These are phyloP conservation scores for Brienomyrus brachyistius DNA, from an alignment of 2,113 vertebrate species.

Conservation along the genomic window DNA sequence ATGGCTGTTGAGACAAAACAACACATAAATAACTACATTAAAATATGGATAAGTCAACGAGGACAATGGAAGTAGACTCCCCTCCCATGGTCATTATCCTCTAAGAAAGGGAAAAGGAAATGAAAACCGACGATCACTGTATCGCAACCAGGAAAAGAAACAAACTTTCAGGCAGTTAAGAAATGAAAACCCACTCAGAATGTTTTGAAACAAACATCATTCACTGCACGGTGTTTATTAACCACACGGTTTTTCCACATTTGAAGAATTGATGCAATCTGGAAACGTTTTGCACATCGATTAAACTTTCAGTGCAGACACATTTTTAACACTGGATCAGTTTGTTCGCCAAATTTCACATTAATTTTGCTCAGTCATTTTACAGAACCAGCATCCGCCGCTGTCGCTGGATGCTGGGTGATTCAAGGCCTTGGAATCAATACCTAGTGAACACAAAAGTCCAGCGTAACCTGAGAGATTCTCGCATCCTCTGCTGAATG, in stretches of 20 bases:
- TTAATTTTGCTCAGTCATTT: not conserved
- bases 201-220: not conserved
- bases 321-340: not conserved
- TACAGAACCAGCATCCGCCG: not conserved
- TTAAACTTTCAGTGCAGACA: not conserved
- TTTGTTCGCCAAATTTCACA: not conserved
- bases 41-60: constrained; percentile 27
- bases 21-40: constrained; percentile 1
- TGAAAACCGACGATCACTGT: not conserved
- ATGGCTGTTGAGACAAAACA: constrained; percentile 67
- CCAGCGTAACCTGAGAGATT: not conserved
- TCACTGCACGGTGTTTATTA: not conserved
- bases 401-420: not conserved
- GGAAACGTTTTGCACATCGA: not conserved
- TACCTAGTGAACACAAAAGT: not conserved
- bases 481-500: not conserved
- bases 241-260: not conserved
- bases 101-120: not conserved
- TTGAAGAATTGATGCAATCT: not conserved
- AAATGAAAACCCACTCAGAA: not conserved
- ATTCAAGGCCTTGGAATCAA: not conserved
- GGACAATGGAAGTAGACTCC: not conserved
- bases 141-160: not conserved
- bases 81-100: not conserved
- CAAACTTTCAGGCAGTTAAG: not conserved